Evolutionary conservation across 53 echinoderm and acorn worm genomes (phyloP), one percentile per base, ranked within the genome.

Genomic region (Arbacia lixula): DNA sequence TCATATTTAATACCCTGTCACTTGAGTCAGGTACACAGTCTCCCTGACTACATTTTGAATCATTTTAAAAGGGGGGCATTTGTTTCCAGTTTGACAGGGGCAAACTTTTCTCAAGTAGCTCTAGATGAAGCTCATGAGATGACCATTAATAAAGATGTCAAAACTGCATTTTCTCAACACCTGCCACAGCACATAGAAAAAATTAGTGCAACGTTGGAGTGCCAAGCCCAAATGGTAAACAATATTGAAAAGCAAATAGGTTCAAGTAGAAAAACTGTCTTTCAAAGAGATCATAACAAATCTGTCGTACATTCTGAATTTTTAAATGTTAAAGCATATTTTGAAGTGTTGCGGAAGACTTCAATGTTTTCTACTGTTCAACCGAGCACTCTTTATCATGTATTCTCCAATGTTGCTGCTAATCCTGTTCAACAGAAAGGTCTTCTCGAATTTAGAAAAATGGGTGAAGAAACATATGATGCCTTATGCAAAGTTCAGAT

Each of bases 71-170:
- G 3, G 83, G 76, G 72, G 81, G 61, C 61, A 19, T 31, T 61
- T 31, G 61, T 61, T 8, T 61, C 61, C 14, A 61, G 33, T 33
- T 34, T 92, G n/a, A 82, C 56, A 32, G 89, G 89, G 3, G 64
- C 14, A 11, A 66, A 72, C 19, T 91, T 73, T 64, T 91, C 91
- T 26, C 75, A 64, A 29, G 75, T 91, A 53, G 87, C 43, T 10
- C 30, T 84, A 27, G 91, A 90, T 87, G 88, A 91, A 60, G 75
- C 68, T 12, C 91, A 91, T 71, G 88, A 91, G 42, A 85, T 84
- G 78, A 17, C 79, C 2, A 91, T 91, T 11, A 88, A 91, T 65
- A 91, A 91, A 61, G 71, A 91, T 37, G 62, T 75, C 25, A 84
- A 91, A 60, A 84, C 39, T 50, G 71, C 68, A 12, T 52, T 85